Evolutionary conservation across 2,888 invertebrate species (phyloP).

Genomic region (Cetonia aurata): DNA sequence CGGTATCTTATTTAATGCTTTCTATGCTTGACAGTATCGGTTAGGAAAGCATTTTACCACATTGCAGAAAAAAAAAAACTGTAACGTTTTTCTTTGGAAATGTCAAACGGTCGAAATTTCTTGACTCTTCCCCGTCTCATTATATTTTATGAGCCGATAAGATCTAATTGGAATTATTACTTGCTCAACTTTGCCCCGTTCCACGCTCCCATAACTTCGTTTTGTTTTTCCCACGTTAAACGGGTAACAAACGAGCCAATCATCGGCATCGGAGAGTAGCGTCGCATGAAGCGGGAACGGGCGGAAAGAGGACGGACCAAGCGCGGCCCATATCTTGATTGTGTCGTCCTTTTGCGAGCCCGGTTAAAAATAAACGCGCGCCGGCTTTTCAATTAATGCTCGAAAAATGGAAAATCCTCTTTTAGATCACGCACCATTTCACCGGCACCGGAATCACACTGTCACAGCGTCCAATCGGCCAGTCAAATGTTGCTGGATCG

Average conservation of each 20-base stretch:
- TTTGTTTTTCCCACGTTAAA: slow-evolving; percentile 34
- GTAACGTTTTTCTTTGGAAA: slow-evolving; percentile 12
- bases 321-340: slow-evolving; percentile 28
- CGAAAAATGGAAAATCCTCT: slow-evolving; percentile 65
- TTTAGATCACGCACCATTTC: slow-evolving; percentile 46
- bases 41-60: too few species aligned
- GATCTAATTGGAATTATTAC: slow-evolving; percentile 28
- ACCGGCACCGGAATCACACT: slow-evolving; percentile 59
- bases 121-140: slow-evolving; percentile 11
- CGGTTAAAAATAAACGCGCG: slow-evolving; percentile 57
- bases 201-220: slow-evolving; percentile 19
- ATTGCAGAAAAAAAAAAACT: too few species aligned
- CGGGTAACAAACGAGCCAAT: slow-evolving; percentile 25
- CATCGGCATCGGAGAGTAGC: slow-evolving; percentile 6
- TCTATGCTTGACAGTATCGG: too few species aligned
- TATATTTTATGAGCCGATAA: slow-evolving; percentile 23
- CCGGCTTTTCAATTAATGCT: slow-evolving; percentile 62
- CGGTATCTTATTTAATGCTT: too few species aligned
- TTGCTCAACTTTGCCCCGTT: slow-evolving; percentile 32
- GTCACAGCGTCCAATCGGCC: slow-evolving; percentile 54
- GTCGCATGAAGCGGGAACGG: slow-evolving; percentile 3
- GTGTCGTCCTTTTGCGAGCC: slow-evolving; percentile 33
- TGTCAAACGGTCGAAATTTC: slow-evolving; percentile 20
- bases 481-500: slow-evolving; percentile 17
- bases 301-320: slow-evolving; percentile 3